These are phyloP conservation scores for Synergus itoensis DNA, from an alignment of 2,888 invertebrate genomes.

Conservation along the genomic window DNA sequence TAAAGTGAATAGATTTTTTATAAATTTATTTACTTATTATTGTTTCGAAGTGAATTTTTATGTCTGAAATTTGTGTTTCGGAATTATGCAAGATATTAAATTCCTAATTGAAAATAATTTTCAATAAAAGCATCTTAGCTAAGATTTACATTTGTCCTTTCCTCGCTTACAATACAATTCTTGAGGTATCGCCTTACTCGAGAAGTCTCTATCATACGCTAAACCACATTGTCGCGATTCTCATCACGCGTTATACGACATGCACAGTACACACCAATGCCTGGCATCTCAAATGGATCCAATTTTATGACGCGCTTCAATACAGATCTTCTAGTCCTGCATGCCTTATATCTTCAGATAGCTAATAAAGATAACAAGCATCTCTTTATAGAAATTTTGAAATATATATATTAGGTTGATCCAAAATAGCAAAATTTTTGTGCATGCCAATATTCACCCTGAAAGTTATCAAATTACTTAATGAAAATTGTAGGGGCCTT, in stretches of 20 bases:
- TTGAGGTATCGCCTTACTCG: constrained; percentile 6
- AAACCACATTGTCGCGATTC: constrained; percentile 28
- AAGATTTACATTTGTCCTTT: background rate
- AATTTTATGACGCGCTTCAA: constrained; percentile 22
- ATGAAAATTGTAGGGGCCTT: constrained; percentile 26
- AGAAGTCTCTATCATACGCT: constrained; percentile 10
- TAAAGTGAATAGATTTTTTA: too few species aligned
- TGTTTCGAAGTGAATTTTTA: background rate
- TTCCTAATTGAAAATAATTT: background rate
- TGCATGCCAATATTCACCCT: too few species aligned
- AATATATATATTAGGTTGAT: background rate
- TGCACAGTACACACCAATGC: background rate
- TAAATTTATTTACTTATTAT: background rate
- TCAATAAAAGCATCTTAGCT: background rate
- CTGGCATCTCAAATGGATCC: constrained; percentile 27
- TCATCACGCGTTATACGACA: constrained; percentile 12
- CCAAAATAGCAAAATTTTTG: too few species aligned
- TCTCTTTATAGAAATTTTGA: background rate
- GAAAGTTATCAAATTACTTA: too few species aligned
- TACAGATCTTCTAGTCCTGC: background rate
- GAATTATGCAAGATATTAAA: background rate
- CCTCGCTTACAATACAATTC: background rate
- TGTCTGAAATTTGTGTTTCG: background rate
- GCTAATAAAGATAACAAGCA: background rate
- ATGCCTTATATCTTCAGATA: constrained; percentile 3